Percentiles rank a stretch among this genome's conserved stretches.
Evolutionary conservation across 2,888 invertebrate species (phyloP).

Genomic region (Isotomurus palustris): DNA sequence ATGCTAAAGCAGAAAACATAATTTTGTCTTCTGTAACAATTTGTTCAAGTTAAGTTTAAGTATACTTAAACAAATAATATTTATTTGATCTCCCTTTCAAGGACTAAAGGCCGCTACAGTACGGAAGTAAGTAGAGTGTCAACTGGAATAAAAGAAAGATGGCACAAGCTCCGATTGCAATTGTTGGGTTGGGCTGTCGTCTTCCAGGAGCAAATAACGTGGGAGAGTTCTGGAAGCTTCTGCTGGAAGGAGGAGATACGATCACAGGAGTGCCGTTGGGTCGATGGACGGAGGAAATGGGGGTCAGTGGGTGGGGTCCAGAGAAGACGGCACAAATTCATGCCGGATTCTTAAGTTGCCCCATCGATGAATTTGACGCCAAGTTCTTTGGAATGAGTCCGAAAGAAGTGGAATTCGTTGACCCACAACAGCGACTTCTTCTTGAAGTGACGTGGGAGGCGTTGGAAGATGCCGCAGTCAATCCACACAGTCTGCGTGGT

Average conservation of each 20-base stretch:
- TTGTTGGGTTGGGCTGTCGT: constrained; percentile 21
- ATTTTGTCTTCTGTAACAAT: no score
- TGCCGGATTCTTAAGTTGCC: constrained; percentile 23
- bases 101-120: no score
- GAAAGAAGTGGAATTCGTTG: constrained; percentile 13
- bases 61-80: no score
- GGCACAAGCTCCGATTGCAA: constrained; percentile 26
- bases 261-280: constrained; percentile 6
- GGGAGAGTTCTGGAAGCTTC: constrained; percentile 18
- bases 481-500: constrained; percentile 2
- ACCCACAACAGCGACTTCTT: constrained; percentile 17
- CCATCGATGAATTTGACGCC: constrained; percentile 20
- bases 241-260: constrained; percentile 8
- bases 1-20: no score
- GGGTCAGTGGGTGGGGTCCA: no score
- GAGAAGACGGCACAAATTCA: neutral
- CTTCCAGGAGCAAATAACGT: constrained; percentile 15
- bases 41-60: no score
- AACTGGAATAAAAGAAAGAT: no score
- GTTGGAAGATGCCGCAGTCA: constrained; percentile 22
- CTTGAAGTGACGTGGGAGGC: constrained; percentile 25
- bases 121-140: no score
- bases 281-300: constrained; percentile 13
- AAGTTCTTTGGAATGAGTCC: constrained; percentile 26
- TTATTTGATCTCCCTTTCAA: no score